Evolutionary conservation across 2,797 vertebrate genomes (phyloP).

Genomic region (Trematomus bernacchii): DNA sequence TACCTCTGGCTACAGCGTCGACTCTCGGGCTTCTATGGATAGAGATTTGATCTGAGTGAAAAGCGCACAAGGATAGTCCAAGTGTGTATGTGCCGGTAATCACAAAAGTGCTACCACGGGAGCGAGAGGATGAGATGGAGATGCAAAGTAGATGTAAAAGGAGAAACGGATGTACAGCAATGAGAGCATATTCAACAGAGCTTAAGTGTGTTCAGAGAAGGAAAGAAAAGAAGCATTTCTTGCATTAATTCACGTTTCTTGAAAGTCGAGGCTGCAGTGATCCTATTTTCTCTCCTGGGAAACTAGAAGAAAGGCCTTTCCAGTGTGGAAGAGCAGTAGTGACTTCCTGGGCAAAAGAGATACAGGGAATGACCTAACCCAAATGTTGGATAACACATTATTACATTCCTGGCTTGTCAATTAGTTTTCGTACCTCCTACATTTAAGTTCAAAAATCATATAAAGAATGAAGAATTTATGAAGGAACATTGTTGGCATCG

Average conservation of each 20-base stretch:
- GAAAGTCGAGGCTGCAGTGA: conserved; percentile 34
- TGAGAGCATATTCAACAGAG: conserved; percentile 31
- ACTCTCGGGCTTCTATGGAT: conserved; percentile 46
- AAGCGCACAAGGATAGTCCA: conserved; percentile 13
- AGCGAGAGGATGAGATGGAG: conserved; percentile 36
- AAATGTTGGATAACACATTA: neutral
- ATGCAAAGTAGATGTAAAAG: conserved; percentile 27
- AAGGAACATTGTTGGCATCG: neutral
- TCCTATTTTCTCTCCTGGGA: conserved; percentile 19
- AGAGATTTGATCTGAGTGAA: conserved; percentile 65
- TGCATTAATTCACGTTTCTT: conserved; percentile 40
- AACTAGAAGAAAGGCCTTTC: conserved; percentile 12
- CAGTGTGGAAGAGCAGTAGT: conserved; percentile 1
- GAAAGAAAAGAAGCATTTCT: conserved; percentile 16
- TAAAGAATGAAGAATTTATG: conserved; percentile 5
- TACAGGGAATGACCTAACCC: neutral
- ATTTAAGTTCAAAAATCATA: neutral
- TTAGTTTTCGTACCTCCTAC: neutral
- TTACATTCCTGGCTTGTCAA: neutral
- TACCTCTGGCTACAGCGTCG: conserved; percentile 51
- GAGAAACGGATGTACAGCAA: conserved; percentile 35
- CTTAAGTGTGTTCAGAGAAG: conserved; percentile 50
- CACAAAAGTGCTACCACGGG: conserved; percentile 44
- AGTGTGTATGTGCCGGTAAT: conserved; percentile 32
- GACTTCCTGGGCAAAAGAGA: conserved; percentile 8